phyloP scores from a whole-genome alignment of 2,888 invertebrate genomes.

The Adelognathus sp. region DNA sequence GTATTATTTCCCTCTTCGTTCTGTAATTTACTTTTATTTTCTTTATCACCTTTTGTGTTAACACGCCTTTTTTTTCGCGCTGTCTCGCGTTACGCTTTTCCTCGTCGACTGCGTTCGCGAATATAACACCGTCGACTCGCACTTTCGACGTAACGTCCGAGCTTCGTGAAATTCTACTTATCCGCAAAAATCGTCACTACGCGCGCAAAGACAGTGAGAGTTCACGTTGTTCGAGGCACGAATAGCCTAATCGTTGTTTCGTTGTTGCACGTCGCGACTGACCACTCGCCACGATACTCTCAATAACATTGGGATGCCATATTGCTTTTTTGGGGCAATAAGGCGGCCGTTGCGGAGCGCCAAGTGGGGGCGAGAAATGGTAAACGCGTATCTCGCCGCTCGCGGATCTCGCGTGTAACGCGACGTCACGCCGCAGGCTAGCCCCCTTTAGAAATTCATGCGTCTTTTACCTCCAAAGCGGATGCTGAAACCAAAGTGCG shows the following conservation, averaged over 20 bases:
- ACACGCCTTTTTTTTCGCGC: background rate
- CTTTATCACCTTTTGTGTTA: background rate
- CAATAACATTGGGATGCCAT: slow-evolving; percentile 73
- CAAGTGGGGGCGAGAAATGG: background rate
- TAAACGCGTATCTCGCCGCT: no score
- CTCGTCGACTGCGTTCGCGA: slow-evolving; percentile 33
- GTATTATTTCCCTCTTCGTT: background rate
- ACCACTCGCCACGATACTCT: slow-evolving; percentile 55
- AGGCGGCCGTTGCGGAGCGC: slow-evolving; percentile 12
- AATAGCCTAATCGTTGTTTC: background rate
- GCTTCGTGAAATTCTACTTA: slow-evolving; percentile 1
- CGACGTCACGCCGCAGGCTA: slow-evolving; percentile 28
- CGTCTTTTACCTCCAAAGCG: no score
- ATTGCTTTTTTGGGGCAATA: slow-evolving; percentile 59
- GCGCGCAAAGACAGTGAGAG: background rate
- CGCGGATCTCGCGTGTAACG: no score
- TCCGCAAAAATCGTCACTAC: slow-evolving; percentile 29
- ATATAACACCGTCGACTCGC: slow-evolving; percentile 28
- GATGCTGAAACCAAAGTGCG: no score
- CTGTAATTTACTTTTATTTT: background rate
- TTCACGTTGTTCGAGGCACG: background rate
- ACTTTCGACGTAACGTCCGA: slow-evolving; percentile 18
- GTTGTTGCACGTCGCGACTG: slow-evolving; percentile 14
- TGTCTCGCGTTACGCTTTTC: slow-evolving; percentile 22
- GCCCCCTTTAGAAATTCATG: background rate